Evolutionary conservation across 2,797 vertebrate species (phyloP), one percentile per base, ranked within the genome.

Genomic region (Acrossocheilus fasciatus): DNA sequence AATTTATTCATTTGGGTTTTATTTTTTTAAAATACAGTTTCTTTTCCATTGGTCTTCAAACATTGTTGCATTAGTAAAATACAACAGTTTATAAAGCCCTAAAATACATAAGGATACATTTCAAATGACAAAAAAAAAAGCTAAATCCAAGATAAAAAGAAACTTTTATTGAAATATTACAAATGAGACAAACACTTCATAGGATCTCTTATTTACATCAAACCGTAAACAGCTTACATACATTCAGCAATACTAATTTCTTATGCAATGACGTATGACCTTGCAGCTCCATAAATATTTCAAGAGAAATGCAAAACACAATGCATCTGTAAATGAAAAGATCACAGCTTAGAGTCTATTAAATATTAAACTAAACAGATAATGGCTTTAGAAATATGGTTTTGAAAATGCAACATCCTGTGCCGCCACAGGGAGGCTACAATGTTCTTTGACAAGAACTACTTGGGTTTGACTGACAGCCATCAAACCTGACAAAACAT

Each of bases 81-180:
- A 64, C n/a, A 30, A 6, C 59, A 14, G 4, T 0, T 30, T 30
- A 64, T 64, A 64, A 64, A 26, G 62, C 36, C 2, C 7, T 59
- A 50, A 64, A 36, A 23, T 79, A 36, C 62, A 45, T 50, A 47
- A 39, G 17, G 4, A 15, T 15, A 54, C 17, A 43, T 43, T 41
- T 47, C 1, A 83, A 70, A 39, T 50, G 11, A 52, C 26, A 26
- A 41, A 86, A 36, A 39, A 2, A 57, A 23, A 81, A 57, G 2
- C 34, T 2, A 86, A 75, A 47, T 26, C 18, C 26, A n/a, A 83
- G 30, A 73, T 30, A 86, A 75, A n/a, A 30, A 15, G 30, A 81
- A 59, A 75, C 10, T 47, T 78, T 86, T 86, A 86, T 81, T 81
- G 52, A 81, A 86, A 81, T 50, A 52, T 64, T 73, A 86, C 41